These are phyloP conservation scores for Drosophila demipolita DNA, from an alignment of 2,888 invertebrate genomes.

Conservation along the genomic window DNA sequence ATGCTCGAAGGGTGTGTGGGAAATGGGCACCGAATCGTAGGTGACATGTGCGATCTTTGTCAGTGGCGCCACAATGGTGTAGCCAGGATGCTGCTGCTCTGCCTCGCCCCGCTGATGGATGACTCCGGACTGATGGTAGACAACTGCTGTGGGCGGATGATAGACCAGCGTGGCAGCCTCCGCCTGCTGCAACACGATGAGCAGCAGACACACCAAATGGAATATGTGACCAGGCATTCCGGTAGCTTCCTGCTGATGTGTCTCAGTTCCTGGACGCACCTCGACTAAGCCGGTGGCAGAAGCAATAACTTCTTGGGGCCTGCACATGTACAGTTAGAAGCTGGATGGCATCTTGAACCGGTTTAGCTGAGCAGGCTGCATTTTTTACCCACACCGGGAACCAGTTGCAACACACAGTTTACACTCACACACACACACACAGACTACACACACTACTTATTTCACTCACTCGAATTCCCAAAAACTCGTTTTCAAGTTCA, in stretches of 20 bases:
- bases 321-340: slow-evolving; percentile 57
- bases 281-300: slow-evolving; percentile 47
- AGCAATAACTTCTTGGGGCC: slow-evolving; percentile 7
- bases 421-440: not conserved
- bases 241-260: slow-evolving; percentile 23
- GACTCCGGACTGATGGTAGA: slow-evolving; percentile 46
- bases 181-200: slow-evolving; percentile 2
- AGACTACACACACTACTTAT: slow-evolving; percentile 29
- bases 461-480: slow-evolving; percentile 38
- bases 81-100: slow-evolving; percentile 66
- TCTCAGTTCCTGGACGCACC: slow-evolving; percentile 29
- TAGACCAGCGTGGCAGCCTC: slow-evolving; percentile 48
- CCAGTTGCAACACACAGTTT: slow-evolving; percentile 60
- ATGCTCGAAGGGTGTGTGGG: slow-evolving; percentile 73
- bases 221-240: slow-evolving; percentile 27
- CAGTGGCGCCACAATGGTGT: slow-evolving; percentile 74
- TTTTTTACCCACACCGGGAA: slow-evolving; percentile 37
- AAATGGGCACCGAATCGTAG: slow-evolving; percentile 76
- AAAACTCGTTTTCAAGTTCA: slow-evolving; percentile 83
- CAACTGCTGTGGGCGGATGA: slow-evolving; percentile 49
- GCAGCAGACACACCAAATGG: slow-evolving; percentile 6
- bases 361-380: slow-evolving; percentile 53
- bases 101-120: not conserved
- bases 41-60: slow-evolving; percentile 78
- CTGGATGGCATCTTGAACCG: slow-evolving; percentile 52